phyloP scores from a whole-genome alignment of 2,888 invertebrate species.

The Cryptocephalus primarius region DNA sequence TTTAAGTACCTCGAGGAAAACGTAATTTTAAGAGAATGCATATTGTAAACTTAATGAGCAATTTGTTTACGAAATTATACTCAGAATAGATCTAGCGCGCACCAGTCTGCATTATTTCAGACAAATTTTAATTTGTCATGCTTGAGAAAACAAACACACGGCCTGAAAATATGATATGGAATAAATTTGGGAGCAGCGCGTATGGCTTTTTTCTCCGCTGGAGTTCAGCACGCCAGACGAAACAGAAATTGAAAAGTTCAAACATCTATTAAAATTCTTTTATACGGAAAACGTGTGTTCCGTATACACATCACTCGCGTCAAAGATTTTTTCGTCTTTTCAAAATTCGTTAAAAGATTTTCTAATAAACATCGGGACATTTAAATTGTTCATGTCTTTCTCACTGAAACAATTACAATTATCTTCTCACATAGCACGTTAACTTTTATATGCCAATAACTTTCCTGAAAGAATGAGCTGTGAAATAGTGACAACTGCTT shows the following conservation, averaged over 20 bases:
- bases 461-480: too few relatives aligned
- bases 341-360: too few relatives aligned
- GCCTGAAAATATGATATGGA: slow-evolving; percentile 10
- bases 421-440: too few relatives aligned
- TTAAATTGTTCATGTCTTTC: too few relatives aligned
- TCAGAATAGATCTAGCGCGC: slow-evolving; percentile 16
- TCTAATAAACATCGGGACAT: too few relatives aligned
- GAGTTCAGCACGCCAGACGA: neutral
- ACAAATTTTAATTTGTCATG: slow-evolving; percentile 18
- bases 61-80: slow-evolving; percentile 21
- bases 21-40: slow-evolving; percentile 14
- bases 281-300: too few relatives aligned
- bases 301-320: too few relatives aligned
- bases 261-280: neutral
- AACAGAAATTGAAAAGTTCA: slow-evolving; percentile 4
- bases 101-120: slow-evolving; percentile 10
- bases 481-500: too few relatives aligned
- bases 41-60: slow-evolving; percentile 21
- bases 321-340: too few relatives aligned
- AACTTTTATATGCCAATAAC: too few relatives aligned
- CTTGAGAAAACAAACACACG: slow-evolving; percentile 15
- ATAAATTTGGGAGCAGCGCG: slow-evolving; percentile 1
- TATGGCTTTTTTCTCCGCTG: too few relatives aligned
- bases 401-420: too few relatives aligned
- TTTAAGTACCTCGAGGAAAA: slow-evolving; percentile 14